A percentile compares a stretch with the other conserved stretches of the same genome.
Evolutionary conservation across 2,888 invertebrate genomes (phyloP).

Genomic region (Ephialtes manifestator): DNA sequence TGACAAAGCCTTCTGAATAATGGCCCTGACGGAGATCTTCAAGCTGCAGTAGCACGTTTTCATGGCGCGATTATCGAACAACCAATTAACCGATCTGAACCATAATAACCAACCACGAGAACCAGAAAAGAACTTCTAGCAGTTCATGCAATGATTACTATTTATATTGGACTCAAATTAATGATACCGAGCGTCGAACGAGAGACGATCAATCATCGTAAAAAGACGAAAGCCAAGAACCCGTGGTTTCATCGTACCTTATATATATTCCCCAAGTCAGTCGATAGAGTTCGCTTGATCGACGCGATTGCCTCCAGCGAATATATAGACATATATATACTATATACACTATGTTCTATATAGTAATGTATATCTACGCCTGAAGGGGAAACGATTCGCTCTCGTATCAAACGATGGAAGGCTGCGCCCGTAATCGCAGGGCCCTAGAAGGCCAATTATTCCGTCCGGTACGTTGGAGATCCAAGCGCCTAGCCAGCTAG

Average conservation of each 20-base stretch:
- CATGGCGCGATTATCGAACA: not conserved
- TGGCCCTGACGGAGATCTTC: not conserved
- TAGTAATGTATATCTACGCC: slow-evolving; percentile 32
- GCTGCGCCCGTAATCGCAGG: slow-evolving; percentile 51
- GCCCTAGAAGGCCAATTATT: slow-evolving; percentile 67
- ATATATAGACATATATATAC: slow-evolving; percentile 24
- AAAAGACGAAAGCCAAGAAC: slow-evolving; percentile 17
- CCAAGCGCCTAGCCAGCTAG: slow-evolving; percentile 6
- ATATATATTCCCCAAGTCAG: slow-evolving; percentile 12
- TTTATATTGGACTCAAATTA: slow-evolving; percentile 47
- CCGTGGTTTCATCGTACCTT: not conserved
- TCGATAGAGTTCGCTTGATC: slow-evolving; percentile 49
- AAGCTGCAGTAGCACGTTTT: not conserved
- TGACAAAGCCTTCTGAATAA: not conserved
- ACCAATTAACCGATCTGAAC: slow-evolving; percentile 6
- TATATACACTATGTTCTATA: slow-evolving; percentile 10
- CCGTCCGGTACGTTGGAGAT: slow-evolving; percentile 60
- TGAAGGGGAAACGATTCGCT: slow-evolving; percentile 61
- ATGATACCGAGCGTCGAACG: slow-evolving; percentile 24
- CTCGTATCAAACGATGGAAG: slow-evolving; percentile 54
- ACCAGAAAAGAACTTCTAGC: not conserved
- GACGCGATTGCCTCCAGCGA: slow-evolving; percentile 46
- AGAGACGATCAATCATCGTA: slow-evolving; percentile 59
- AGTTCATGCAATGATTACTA: not conserved
- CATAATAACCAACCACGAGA: not conserved